Percentiles rank a stretch among this genome's conserved stretches.
These are phyloP conservation scores for Leontopithecus rosalia DNA, from an alignment of 2,797 vertebrate species.

Conservation along the genomic window DNA sequence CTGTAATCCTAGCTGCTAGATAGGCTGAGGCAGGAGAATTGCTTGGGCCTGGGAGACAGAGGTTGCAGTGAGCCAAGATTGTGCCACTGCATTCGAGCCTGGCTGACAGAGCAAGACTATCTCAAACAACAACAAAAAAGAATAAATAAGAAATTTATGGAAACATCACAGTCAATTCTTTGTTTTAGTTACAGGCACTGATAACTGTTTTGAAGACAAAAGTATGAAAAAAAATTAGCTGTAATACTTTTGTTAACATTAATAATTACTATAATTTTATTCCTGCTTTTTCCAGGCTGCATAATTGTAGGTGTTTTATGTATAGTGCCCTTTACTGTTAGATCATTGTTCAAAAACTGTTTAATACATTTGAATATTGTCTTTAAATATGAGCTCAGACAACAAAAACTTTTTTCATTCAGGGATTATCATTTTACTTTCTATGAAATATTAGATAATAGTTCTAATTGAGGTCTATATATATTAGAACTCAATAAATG, in stretches of 20 bases:
- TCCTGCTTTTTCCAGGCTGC: background rate
- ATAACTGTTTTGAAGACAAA: slow-evolving; percentile 38
- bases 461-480: background rate
- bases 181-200: background rate
- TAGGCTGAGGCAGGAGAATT: too few species aligned
- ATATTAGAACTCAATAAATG: background rate
- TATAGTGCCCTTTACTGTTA: background rate
- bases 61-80: too few species aligned
- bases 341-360: background rate
- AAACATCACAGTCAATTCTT: background rate
- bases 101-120: too few species aligned
- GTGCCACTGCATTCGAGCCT: too few species aligned
- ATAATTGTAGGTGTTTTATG: background rate
- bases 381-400: background rate
- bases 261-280: slow-evolving; percentile 16
- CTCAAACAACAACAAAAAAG: too few species aligned
- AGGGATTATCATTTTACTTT: background rate
- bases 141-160: background rate
- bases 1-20: too few species aligned
- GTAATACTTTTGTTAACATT: slow-evolving; percentile 1
- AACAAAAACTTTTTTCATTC: background rate
- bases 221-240: slow-evolving; percentile 18
- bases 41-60: too few species aligned
- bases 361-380: slow-evolving; percentile 10
- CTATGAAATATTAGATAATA: slow-evolving; percentile 14